Conservation (phyloP, 1,140 invertebrate genomes). For the Platyura marginata region DNA sequence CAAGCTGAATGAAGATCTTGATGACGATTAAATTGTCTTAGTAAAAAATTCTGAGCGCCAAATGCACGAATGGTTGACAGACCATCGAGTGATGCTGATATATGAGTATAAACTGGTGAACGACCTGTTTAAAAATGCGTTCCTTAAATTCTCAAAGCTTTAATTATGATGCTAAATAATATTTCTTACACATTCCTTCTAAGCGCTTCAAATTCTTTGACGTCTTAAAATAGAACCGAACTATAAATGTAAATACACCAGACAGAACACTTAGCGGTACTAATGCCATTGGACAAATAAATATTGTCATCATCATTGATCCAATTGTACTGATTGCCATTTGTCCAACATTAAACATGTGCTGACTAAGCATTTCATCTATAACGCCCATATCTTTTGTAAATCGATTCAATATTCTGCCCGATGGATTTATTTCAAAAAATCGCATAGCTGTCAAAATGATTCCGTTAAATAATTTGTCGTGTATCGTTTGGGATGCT, state of each 20-base stretch:
- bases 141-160: neutral
- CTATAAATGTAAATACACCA: constrained; percentile 45
- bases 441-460: constrained; percentile 41
- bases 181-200: too few relatives aligned
- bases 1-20: constrained; percentile 44
- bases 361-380: constrained; percentile 63
- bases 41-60: constrained; percentile 34
- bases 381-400: constrained; percentile 58
- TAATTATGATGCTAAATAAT: too few relatives aligned
- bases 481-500: constrained; percentile 39
- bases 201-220: constrained; percentile 31
- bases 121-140: constrained; percentile 29
- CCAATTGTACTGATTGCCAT: constrained; percentile 40
- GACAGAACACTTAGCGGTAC: constrained; percentile 46
- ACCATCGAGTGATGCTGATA: constrained; percentile 47
- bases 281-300: constrained; percentile 49
- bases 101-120: constrained; percentile 54
- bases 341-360: constrained; percentile 54
- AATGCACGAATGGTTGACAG: constrained; percentile 50
- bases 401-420: constrained; percentile 48
- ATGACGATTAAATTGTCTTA: constrained; percentile 34
- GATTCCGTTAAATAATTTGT: constrained; percentile 29
- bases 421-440: constrained; percentile 53
- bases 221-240: constrained; percentile 32
- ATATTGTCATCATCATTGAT: constrained; percentile 35